Conservation (phyloP, 1,140 invertebrate genomes). For the Chymomyza costata region DNA sequence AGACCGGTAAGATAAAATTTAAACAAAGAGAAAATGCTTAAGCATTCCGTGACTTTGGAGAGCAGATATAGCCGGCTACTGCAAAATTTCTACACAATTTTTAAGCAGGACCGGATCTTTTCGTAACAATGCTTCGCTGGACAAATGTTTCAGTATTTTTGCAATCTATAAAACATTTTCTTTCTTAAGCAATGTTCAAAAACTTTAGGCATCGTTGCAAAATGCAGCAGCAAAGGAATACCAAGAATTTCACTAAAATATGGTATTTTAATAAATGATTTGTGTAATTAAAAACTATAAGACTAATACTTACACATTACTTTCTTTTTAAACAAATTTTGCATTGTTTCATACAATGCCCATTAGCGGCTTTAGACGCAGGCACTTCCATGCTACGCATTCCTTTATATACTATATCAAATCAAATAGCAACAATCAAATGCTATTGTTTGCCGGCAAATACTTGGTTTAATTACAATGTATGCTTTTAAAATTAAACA, state of each 20-base stretch:
- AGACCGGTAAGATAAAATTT: too few species aligned
- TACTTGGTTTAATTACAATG: constrained; percentile 25
- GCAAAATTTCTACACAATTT: too few species aligned
- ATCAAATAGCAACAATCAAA: constrained; percentile 19
- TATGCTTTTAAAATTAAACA: too few species aligned
- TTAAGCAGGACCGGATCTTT: too few species aligned
- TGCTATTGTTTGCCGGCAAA: constrained; percentile 39
- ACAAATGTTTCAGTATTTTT: too few species aligned
- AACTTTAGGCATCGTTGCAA: neutral
- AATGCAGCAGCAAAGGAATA: too few species aligned
- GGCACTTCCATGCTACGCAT: constrained; percentile 43
- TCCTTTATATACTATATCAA: constrained; percentile 46
- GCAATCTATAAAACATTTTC: too few species aligned
- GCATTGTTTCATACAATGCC: constrained; percentile 55
- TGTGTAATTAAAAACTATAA: neutral
- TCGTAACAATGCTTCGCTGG: too few species aligned
- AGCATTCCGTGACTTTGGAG: too few species aligned
- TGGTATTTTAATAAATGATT: neutral
- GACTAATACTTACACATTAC: constrained; percentile 2
- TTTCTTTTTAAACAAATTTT: too few species aligned
- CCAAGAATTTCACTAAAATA: constrained; percentile 8
- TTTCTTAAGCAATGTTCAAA: constrained; percentile 11
- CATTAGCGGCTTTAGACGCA: constrained; percentile 32
- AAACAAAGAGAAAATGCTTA: too few species aligned
- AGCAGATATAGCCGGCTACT: too few species aligned